Evolutionary conservation across 2,888 invertebrate species (phyloP), one percentile per base, ranked within the genome.

Genomic region (Tiphia femorata): DNA sequence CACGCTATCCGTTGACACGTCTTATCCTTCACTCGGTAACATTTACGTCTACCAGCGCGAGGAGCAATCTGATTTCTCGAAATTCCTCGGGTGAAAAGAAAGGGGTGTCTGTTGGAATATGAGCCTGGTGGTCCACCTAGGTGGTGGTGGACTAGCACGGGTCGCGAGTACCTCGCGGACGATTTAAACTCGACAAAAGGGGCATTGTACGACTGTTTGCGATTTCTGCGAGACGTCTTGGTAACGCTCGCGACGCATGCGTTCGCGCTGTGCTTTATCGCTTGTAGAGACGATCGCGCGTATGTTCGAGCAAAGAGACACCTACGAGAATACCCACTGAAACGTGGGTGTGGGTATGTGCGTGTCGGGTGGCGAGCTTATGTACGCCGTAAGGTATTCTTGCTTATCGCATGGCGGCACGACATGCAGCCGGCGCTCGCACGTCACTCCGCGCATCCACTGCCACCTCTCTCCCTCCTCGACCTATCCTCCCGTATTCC

Each of bases 141-240:
- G n/a, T n/a, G n/a, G n/a, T n/a, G n/a, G n/a, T n/a, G n/a, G n/a
- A n/a, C n/a, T n/a, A n/a, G n/a, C n/a, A n/a, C n/a, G n/a, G n/a
- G n/a, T n/a, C n/a, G n/a, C 30, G 43, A 42, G 41, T 58, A 58
- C 58, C 68, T 61, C 55, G 50, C 51, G 53, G 44, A 47, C 55
- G 68, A 49, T 54, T 57, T 64, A 57, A 49, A 51, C 42, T 55
- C 59, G 68, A 69, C 68, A 69, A 69, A 69, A 58, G 68, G 41
- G 50, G 51, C 61, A 69, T 69, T 69, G 68, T 69, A 43, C 55
- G 44, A 42, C 52, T 56, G 64, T 64, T 61, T 64, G 68, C 71
- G 68, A 71, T 59, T 64, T 67, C 68, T 44, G 37, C 67, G 55
- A 43, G 57, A 17, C 30, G 41, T 49, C n/a, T n/a, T n/a, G n/a